phyloP scores from a whole-genome alignment of 2,888 invertebrate genomes.

The Orchesella flavescens region DNA sequence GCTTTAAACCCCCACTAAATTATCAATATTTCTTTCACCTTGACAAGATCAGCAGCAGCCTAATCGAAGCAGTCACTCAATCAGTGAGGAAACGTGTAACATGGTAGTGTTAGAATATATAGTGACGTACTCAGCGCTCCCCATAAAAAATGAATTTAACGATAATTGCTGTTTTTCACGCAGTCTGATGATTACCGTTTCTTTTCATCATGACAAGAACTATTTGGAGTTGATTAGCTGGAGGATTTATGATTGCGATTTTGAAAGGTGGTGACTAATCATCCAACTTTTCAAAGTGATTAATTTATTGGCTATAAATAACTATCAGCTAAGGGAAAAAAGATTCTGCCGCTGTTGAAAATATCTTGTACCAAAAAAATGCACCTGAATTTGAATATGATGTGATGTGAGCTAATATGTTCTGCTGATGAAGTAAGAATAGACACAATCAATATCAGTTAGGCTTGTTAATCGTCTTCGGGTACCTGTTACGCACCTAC shows the following conservation, averaged over 20 bases:
- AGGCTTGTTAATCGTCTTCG: too few relatives aligned
- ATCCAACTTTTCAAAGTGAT: background rate
- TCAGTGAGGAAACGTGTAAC: too few relatives aligned
- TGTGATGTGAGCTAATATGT: too few relatives aligned
- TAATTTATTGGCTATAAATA: slow-evolving; percentile 14
- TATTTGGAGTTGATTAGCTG: slow-evolving; percentile 12
- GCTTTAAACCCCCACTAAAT: too few relatives aligned
- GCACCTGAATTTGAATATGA: too few relatives aligned
- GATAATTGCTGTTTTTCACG: background rate
- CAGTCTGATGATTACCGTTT: background rate
- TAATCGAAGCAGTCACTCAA: slow-evolving; percentile 10
- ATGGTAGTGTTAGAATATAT: too few relatives aligned
- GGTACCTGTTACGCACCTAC: too few relatives aligned
- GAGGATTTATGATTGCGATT: slow-evolving; percentile 9
- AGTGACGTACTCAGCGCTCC: too few relatives aligned
- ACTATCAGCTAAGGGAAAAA: background rate
- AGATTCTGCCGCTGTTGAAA: too few relatives aligned
- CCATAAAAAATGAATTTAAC: slow-evolving; percentile 8
- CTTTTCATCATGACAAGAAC: slow-evolving; percentile 17
- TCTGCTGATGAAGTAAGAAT: too few relatives aligned
- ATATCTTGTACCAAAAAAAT: too few relatives aligned
- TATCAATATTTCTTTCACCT: background rate
- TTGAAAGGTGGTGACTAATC: background rate
- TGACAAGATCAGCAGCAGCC: slow-evolving; percentile 2
- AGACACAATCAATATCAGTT: too few relatives aligned